Conservation (phyloP, 2,113 vertebrate species). For the Egretta garzetta region DNA sequence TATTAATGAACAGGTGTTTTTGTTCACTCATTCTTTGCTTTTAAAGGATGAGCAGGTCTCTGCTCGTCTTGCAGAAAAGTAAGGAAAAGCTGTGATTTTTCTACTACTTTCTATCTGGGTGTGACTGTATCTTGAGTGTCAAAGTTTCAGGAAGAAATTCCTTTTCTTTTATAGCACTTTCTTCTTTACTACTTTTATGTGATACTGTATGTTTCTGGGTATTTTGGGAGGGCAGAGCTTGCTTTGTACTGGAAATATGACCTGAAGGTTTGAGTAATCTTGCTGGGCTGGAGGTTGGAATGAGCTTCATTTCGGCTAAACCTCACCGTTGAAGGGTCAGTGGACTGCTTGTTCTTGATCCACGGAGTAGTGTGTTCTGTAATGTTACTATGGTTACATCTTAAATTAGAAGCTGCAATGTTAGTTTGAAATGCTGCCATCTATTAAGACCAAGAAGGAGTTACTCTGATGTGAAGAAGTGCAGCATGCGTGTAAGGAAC, state of each 20-base stretch:
- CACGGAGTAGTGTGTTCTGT: constrained; percentile 12
- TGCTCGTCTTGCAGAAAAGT: neutral
- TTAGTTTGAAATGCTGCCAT: constrained; percentile 31
- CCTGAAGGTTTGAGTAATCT: neutral
- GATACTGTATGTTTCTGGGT: neutral
- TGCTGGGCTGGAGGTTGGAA: neutral
- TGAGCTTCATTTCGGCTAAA: neutral
- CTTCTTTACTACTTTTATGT: neutral
- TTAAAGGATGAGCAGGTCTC: neutral
- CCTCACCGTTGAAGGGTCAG: neutral
- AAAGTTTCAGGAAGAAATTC: neutral
- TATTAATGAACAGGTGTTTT: neutral
- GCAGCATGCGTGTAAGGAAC: neutral
- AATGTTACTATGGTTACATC: constrained; percentile 50
- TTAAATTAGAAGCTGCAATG: constrained; percentile 17
- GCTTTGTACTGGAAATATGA: neutral
- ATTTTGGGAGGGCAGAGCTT: neutral
- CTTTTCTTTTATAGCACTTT: neutral
- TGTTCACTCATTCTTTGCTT: neutral
- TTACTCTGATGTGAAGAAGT: neutral
- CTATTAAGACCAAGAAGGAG: neutral
- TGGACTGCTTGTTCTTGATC: constrained; percentile 23
- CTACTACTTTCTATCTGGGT: neutral
- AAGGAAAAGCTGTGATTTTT: neutral
- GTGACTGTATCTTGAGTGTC: neutral